These are phyloP conservation scores for Picus viridis DNA, from an alignment of 2,797 vertebrate species.

Conservation along the genomic window DNA sequence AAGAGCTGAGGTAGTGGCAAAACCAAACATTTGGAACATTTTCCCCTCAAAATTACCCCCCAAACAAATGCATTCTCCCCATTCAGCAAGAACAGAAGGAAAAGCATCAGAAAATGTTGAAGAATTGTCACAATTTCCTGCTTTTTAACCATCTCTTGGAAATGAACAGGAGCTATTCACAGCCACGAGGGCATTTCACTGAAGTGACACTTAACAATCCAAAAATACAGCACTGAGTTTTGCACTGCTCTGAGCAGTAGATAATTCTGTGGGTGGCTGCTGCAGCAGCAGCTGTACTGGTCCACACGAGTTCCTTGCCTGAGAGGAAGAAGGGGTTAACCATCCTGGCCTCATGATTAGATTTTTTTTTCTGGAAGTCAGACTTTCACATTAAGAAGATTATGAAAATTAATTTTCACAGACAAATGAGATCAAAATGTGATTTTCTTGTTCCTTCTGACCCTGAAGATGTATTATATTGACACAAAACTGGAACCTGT, in stretches of 20 bases:
- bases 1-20: background rate
- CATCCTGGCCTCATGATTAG: background rate
- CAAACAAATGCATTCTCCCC: background rate
- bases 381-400: background rate
- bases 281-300: slow-evolving; percentile 55
- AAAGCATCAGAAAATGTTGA: slow-evolving; percentile 28
- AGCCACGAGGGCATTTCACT: slow-evolving; percentile 48
- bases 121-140: slow-evolving; percentile 54
- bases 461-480: background rate
- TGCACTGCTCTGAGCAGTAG: slow-evolving; percentile 42
- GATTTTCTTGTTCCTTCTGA: background rate
- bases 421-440: background rate
- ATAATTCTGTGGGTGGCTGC: slow-evolving; percentile 46
- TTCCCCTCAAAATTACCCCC: background rate
- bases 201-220: slow-evolving; percentile 61
- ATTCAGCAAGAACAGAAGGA: slow-evolving; percentile 46
- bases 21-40: background rate
- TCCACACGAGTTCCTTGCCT: slow-evolving; percentile 13
- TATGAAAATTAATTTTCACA: background rate
- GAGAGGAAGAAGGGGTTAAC: slow-evolving; percentile 17
- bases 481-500: slow-evolving; percentile 11
- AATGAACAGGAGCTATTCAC: slow-evolving; percentile 62
- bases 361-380: background rate
- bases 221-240: slow-evolving; percentile 65
- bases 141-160: slow-evolving; percentile 42